Percentiles rank a stretch among this genome's conserved stretches.
phyloP scores from a whole-genome alignment of 2,888 invertebrate species.

The Eupithecia pulchellata region DNA sequence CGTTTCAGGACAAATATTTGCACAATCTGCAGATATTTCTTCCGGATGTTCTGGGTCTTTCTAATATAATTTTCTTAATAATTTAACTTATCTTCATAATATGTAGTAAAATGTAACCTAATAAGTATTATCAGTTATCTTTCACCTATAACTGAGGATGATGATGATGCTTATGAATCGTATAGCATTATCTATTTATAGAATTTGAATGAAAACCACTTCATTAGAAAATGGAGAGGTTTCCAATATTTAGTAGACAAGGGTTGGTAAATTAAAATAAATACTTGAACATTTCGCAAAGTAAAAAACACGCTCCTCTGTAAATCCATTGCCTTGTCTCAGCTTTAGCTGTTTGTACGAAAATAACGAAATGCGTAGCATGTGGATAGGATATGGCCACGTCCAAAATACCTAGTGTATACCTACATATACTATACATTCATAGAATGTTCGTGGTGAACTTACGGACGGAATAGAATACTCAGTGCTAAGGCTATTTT shows the following conservation, averaged over 20 bases:
- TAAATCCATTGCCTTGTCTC: conserved; percentile 67
- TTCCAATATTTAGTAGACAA: neutral
- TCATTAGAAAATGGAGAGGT: neutral
- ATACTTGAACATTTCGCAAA: neutral
- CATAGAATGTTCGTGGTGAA: conserved; percentile 31
- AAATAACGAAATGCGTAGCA: conserved; percentile 74
- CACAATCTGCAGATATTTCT: no score
- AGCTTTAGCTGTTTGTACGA: conserved; percentile 69
- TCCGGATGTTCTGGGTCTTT: no score
- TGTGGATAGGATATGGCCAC: conserved; percentile 49
- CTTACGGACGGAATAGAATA: conserved; percentile 10
- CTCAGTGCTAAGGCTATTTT: neutral
- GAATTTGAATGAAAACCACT: neutral
- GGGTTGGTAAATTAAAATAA: neutral
- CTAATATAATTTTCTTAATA: no score
- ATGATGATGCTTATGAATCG: no score
- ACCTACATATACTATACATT: no score
- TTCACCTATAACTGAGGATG: no score
- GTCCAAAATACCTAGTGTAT: conserved; percentile 51
- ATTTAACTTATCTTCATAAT: no score
- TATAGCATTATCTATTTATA: no score
- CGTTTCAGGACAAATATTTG: no score
- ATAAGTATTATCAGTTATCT: no score
- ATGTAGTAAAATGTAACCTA: no score
- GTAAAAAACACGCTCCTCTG: conserved; percentile 49